Evolutionary conservation across 1,140 invertebrate genomes (phyloP).

Genomic region (Adoxophyes honmai): DNA sequence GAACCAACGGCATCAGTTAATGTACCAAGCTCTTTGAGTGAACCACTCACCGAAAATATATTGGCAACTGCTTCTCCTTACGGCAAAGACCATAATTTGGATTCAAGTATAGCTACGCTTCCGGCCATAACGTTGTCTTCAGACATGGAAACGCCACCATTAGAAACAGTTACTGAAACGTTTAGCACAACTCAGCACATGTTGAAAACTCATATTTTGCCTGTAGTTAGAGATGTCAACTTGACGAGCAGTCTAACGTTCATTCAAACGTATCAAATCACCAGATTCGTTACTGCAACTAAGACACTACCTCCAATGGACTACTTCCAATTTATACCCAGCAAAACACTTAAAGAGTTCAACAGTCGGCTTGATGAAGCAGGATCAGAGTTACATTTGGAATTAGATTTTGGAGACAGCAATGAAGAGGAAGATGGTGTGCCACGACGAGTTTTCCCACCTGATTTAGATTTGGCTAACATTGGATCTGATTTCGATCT

Average conservation of each 20-base stretch:
- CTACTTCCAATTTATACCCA: slow-evolving; percentile 90
- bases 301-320: slow-evolving; percentile 93
- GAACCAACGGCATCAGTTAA: slow-evolving; percentile 79
- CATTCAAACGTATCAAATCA: slow-evolving; percentile 92
- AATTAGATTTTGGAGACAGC: slow-evolving; percentile 90
- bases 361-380: slow-evolving; percentile 91
- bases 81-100: slow-evolving; percentile 84
- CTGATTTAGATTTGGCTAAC: slow-evolving; percentile 81
- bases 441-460: slow-evolving; percentile 79
- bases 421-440: slow-evolving; percentile 84
- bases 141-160: slow-evolving; percentile 86
- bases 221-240: slow-evolving; percentile 84
- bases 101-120: slow-evolving; percentile 88
- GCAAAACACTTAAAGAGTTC: slow-evolving; percentile 92
- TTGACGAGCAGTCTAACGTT: slow-evolving; percentile 87
- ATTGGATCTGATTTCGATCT: slow-evolving; percentile 84
- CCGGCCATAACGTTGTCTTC: slow-evolving; percentile 86
- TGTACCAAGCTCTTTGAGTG: slow-evolving; percentile 79
- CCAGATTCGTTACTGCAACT: slow-evolving; percentile 89
- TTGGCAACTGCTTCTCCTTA: slow-evolving; percentile 86
- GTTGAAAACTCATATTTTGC: slow-evolving; percentile 91
- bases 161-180: slow-evolving; percentile 93
- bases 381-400: slow-evolving; percentile 90
- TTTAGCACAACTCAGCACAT: slow-evolving; percentile 93
- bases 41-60: slow-evolving; percentile 91